Evolutionary conservation across 2,113 vertebrate species (phyloP).

Genomic region (Himantopus leucocephalus): DNA sequence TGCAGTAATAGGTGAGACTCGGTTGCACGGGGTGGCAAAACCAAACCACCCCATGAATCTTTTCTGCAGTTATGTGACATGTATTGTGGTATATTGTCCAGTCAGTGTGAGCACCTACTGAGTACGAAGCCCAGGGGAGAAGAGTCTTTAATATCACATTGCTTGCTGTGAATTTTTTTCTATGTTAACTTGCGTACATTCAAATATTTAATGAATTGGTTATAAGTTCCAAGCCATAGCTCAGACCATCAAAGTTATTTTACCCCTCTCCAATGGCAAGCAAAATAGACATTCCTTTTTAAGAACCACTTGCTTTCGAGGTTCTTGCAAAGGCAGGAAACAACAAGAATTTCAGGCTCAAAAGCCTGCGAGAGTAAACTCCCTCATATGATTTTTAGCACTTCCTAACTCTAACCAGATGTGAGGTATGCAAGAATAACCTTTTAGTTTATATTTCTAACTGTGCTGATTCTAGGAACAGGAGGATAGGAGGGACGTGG

Average conservation of each 20-base stretch:
- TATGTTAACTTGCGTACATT: fast-evolving
- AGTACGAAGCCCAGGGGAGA: background rate
- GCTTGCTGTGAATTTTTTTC: background rate
- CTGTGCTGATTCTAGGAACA: background rate
- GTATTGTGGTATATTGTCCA: background rate
- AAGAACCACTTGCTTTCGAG: background rate
- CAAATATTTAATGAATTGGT: background rate
- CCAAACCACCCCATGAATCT: background rate
- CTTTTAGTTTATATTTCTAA: conserved; percentile 1
- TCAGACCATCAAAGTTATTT: background rate
- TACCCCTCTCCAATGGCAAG: background rate
- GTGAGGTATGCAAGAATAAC: background rate
- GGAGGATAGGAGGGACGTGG: background rate
- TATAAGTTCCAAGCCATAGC: background rate
- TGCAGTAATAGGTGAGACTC: background rate
- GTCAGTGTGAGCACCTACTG: background rate
- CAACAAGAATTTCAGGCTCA: background rate
- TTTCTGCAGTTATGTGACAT: background rate
- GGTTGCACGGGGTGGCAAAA: background rate
- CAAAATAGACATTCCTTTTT: background rate
- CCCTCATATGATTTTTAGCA: background rate
- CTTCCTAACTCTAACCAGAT: conserved; percentile 6
- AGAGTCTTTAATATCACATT: background rate
- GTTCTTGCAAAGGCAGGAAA: background rate
- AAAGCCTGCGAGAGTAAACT: background rate